Percentiles rank a stretch among this genome's conserved stretches.
These are phyloP conservation scores for Drosophila basisetae DNA, from an alignment of 2,888 invertebrate species.

Conservation along the genomic window DNA sequence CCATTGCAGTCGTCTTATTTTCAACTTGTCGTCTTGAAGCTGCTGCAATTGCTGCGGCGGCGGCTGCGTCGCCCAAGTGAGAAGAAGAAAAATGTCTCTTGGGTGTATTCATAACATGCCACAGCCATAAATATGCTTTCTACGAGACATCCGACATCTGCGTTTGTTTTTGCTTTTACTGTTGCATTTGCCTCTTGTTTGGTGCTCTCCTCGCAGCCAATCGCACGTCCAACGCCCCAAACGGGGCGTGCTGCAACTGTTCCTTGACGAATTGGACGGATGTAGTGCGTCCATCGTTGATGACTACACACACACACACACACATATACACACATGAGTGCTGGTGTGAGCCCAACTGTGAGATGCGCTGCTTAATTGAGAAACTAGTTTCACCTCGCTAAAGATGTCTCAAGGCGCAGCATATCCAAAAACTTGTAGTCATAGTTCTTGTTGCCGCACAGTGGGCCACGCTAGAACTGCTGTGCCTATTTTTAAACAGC, in stretches of 20 bases:
- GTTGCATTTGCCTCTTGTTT: conserved; percentile 14
- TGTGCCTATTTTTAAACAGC: background rate
- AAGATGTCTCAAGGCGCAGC: conserved; percentile 33
- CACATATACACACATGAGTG: conserved; percentile 1
- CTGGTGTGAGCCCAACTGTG: conserved; percentile 14
- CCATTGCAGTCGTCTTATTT: conserved; percentile 37
- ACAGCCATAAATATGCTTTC: conserved; percentile 79
- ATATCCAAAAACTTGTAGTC: conserved; percentile 18
- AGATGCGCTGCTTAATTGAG: conserved; percentile 71
- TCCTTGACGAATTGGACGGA: conserved; percentile 81
- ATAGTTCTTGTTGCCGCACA: conserved; percentile 18
- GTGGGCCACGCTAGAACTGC: conserved; percentile 23
- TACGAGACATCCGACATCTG: conserved; percentile 71
- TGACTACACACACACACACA: conserved; percentile 38
- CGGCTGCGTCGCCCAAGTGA: conserved; percentile 53
- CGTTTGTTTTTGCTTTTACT: conserved; percentile 12
- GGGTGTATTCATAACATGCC: conserved; percentile 81
- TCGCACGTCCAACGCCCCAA: conserved; percentile 58
- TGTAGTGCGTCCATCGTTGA: conserved; percentile 66
- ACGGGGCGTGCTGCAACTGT: conserved; percentile 73
- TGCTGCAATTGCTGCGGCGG: conserved; percentile 14
- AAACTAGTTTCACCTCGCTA: conserved; percentile 72
- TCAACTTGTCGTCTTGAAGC: conserved; percentile 52
- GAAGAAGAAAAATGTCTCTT: conserved; percentile 81
- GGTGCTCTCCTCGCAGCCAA: conserved; percentile 53